Conservation (phyloP, 1,140 invertebrate species). For the Drosophila willistoni region DNA sequence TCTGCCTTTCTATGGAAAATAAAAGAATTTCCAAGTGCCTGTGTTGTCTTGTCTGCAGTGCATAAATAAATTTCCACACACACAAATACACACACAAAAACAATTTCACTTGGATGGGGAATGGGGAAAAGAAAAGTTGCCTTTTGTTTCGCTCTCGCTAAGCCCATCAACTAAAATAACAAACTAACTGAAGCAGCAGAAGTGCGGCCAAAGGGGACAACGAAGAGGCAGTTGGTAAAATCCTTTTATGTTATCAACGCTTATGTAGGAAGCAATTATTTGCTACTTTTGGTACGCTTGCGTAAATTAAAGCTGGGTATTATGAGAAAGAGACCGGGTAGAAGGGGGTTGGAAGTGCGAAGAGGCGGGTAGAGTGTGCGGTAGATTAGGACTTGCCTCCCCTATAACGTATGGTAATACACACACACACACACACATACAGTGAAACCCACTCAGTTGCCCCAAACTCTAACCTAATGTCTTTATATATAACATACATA, state of each 20-base stretch:
- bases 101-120: slow-evolving; percentile 42
- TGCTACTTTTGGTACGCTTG: slow-evolving; percentile 73
- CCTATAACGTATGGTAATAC: slow-evolving; percentile 59
- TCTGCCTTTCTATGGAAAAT: slow-evolving; percentile 40
- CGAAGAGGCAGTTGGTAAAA: slow-evolving; percentile 31
- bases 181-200: slow-evolving; percentile 34
- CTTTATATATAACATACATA: slow-evolving; percentile 44
- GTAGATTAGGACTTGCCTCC: slow-evolving; percentile 37
- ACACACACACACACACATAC: slow-evolving; percentile 20
- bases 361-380: slow-evolving; percentile 1
- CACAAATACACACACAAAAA: slow-evolving; percentile 33
- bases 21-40: slow-evolving; percentile 44
- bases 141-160: slow-evolving; percentile 6
- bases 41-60: slow-evolving; percentile 13
- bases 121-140: background rate
- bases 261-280: slow-evolving; percentile 68
- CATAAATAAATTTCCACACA: slow-evolving; percentile 53
- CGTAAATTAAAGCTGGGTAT: slow-evolving; percentile 74
- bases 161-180: slow-evolving; percentile 39
- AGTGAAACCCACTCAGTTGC: background rate
- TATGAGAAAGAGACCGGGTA: slow-evolving; percentile 37
- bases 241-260: slow-evolving; percentile 76
- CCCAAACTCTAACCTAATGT: slow-evolving; percentile 39
- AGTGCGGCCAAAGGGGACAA: background rate
- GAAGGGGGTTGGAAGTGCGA: slow-evolving; percentile 10